Evolutionary conservation across 1,140 invertebrate species (phyloP), one percentile per base, ranked within the genome.

Genomic region (Danaus melanippus): DNA sequence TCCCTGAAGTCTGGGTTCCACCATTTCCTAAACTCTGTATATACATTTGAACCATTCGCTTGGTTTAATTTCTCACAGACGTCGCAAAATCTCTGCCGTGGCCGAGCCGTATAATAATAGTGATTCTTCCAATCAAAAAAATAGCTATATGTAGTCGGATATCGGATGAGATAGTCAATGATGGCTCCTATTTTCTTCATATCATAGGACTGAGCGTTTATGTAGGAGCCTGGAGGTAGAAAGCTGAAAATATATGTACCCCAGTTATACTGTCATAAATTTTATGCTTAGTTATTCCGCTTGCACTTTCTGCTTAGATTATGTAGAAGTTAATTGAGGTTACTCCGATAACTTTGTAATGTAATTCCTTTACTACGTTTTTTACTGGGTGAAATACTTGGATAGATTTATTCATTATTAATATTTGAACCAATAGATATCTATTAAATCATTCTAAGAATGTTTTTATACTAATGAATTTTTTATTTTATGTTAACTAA

Each of bases 51-150:
- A 12, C 32, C 9, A 17, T 60, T 15, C 51, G 45, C 9, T 66
- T 53, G 42, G 49, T 79, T 84, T 0, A 84, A 49, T 47, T 69
- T 79, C 0, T 50, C 21, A 49, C 81, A 84, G 9, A 84, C 58
- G 15, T 71, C 69, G 51, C 81, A 84, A 0, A 84, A 43, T 10
- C 66, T 39, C 8, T 61, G 60, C 44, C 53, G 77, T 0, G 71
- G 67, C 42, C 55, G 68, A 0, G 50, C 15, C 6, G 62, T 72
- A 49, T 74, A 82, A 42, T 69, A 72, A 17, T 84, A 84, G 55
- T 84, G 71, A 11, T 80, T 73, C 47, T 79, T 84, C 81, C 81
- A 84, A 43, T 82, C 76, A 45, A 80, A 82, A 50, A 84, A 82
- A 49, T 69, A 73, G 49, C 66, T 64, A 60, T 84, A 84, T n/a